Evolutionary conservation across 2,888 invertebrate species (phyloP).

Genomic region (Gastrophysa polygoni): DNA sequence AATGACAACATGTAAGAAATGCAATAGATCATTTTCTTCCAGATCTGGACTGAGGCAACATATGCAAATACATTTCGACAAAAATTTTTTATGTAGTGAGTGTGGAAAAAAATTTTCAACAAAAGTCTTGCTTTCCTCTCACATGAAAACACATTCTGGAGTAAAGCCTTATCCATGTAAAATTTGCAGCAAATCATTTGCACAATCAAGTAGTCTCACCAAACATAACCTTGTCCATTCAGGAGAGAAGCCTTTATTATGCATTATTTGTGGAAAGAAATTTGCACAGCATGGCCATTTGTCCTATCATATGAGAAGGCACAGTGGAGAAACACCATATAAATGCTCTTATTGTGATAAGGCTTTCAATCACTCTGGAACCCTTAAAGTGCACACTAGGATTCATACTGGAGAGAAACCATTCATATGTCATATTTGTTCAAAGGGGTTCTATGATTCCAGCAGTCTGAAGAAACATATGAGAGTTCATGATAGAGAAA

Average conservation of each 20-base stretch:
- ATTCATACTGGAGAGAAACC: constrained; percentile 32
- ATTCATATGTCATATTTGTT: constrained; percentile 24
- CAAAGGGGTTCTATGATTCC: constrained; percentile 28
- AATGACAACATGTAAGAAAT: constrained; percentile 10
- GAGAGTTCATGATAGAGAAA: constrained; percentile 16
- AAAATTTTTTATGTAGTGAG: constrained; percentile 30
- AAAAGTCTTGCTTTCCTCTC: constrained; percentile 22
- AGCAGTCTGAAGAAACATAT: constrained; percentile 31
- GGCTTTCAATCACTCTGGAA: constrained; percentile 25
- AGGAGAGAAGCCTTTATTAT: constrained; percentile 30
- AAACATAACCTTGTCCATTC: constrained; percentile 27
- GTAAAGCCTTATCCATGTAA: constrained; percentile 29
- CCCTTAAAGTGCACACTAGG: constrained; percentile 27
- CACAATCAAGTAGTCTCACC: constrained; percentile 12
- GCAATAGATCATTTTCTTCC: constrained; percentile 18
- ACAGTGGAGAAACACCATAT: constrained; percentile 27
- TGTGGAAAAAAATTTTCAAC: constrained; percentile 31
- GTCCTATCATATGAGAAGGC: constrained; percentile 33
- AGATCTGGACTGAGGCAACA: constrained; percentile 23
- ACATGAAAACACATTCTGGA: constrained; percentile 29
- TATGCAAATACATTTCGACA: constrained; percentile 25
- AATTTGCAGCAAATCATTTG: constrained; percentile 25
- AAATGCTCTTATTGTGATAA: constrained; percentile 24
- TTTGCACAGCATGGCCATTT: constrained; percentile 34
- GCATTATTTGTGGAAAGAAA: constrained; percentile 30